Evolutionary conservation across 2,113 vertebrate species (phyloP).

Genomic region (Otolemur garnettii): DNA sequence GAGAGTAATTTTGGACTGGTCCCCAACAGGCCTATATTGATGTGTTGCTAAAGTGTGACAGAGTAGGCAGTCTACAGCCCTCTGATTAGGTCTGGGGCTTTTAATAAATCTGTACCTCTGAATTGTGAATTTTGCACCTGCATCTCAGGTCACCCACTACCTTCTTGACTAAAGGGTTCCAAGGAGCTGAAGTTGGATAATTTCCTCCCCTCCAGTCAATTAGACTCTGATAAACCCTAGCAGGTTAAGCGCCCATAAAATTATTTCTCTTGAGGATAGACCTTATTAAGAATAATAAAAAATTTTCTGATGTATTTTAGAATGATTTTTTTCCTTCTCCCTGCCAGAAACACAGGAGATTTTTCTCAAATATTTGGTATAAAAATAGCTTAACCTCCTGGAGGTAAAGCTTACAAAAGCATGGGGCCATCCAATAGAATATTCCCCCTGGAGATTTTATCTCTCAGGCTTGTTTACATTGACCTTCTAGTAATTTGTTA

Average conservation of each 20-base stretch:
- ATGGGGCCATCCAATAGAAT: too few relatives aligned
- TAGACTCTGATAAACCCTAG: neutral
- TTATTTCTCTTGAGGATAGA: neutral
- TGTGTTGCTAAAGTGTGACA: neutral
- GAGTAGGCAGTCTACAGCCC: neutral
- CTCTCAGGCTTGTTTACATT: neutral
- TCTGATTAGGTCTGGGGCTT: neutral
- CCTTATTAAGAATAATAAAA: neutral
- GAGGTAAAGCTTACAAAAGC: neutral
- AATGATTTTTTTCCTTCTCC: neutral
- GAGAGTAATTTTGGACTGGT: too few relatives aligned
- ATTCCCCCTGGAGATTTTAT: neutral
- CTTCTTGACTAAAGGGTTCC: neutral
- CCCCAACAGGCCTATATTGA: too few relatives aligned
- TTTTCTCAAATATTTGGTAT: neutral
- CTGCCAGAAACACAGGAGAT: neutral
- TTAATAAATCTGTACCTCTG: neutral
- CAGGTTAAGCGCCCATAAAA: neutral
- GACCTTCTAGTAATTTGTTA: neutral
- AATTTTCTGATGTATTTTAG: neutral
- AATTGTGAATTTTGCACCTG: neutral
- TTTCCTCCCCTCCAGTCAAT: neutral
- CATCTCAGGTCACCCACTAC: neutral
- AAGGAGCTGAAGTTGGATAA: neutral
- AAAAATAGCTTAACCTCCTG: neutral